Conservation (phyloP, 2,888 invertebrate species). For the Zootermopsis nevadensis region DNA sequence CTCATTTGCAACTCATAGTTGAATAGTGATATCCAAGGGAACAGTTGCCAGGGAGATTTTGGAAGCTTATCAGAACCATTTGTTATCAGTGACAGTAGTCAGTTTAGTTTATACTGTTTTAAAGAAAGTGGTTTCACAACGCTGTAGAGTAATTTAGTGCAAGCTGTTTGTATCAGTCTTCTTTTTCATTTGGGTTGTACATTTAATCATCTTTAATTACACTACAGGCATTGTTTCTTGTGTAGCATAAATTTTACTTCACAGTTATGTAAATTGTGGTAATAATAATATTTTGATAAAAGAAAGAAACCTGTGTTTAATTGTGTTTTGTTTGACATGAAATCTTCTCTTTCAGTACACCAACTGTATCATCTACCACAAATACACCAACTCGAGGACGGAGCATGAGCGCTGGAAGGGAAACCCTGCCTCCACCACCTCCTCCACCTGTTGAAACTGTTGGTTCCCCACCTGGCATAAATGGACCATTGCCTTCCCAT, state of each 20-base stretch:
- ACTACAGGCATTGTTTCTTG: background rate
- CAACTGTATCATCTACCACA: constrained; percentile 68
- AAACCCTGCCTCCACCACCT: constrained; percentile 77
- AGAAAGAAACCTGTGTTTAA: background rate
- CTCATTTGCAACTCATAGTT: no score
- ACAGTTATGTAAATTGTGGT: background rate
- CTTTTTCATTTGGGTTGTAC: no score
- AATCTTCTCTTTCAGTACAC: constrained; percentile 57
- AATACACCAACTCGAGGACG: constrained; percentile 76
- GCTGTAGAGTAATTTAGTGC: no score
- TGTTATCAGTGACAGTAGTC: no score
- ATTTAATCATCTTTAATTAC: no score
- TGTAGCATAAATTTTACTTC: background rate
- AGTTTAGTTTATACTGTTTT: no score
- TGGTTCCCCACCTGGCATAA: constrained; percentile 72
- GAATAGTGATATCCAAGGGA: no score
- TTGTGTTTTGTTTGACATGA: background rate
- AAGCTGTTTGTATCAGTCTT: no score
- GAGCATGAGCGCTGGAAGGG: constrained; percentile 75
- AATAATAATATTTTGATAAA: background rate
- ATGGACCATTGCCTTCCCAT: constrained; percentile 61
- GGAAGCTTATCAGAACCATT: no score
- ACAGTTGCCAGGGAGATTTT: no score
- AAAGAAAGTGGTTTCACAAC: no score
- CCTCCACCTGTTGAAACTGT: constrained; percentile 74